Evolutionary conservation across 2,113 vertebrate genomes (phyloP).

Genomic region (Chascanopsetta lugubris): DNA sequence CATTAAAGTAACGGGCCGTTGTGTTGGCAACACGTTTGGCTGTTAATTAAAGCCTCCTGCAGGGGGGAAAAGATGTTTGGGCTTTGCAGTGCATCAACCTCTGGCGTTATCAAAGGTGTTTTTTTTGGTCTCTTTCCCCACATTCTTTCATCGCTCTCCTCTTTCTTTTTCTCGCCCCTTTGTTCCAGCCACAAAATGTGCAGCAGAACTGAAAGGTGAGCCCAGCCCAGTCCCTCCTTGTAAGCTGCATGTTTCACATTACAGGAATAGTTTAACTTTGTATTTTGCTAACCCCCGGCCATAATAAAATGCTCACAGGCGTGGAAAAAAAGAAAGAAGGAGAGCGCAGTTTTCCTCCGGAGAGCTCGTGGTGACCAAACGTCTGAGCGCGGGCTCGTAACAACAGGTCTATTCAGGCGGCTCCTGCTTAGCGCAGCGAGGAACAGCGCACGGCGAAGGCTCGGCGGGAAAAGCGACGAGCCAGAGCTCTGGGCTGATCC

Average conservation of each 20-base stretch:
- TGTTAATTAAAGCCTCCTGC: slow-evolving; percentile 57
- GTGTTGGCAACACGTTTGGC: slow-evolving; percentile 53
- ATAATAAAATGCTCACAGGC: slow-evolving; percentile 73
- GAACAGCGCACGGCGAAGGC: slow-evolving; percentile 26
- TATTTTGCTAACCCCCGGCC: slow-evolving; percentile 69
- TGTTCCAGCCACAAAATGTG: slow-evolving; percentile 61
- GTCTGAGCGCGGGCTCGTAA: slow-evolving; percentile 71
- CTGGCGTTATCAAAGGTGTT: slow-evolving; percentile 65
- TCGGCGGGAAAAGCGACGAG: slow-evolving; percentile 50
- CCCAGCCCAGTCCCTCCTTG: slow-evolving; percentile 54
- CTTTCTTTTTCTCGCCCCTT: slow-evolving; percentile 52
- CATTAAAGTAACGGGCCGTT: slow-evolving; percentile 75
- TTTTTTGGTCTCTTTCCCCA: slow-evolving; percentile 50
- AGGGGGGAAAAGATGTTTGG: slow-evolving; percentile 56
- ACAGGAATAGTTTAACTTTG: slow-evolving; percentile 78
- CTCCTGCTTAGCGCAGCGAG: slow-evolving; percentile 47
- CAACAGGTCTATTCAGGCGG: slow-evolving; percentile 73
- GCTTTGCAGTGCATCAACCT: slow-evolving; percentile 57
- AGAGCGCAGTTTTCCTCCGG: slow-evolving; percentile 36
- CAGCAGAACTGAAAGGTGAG: slow-evolving; percentile 66
- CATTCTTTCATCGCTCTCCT: slow-evolving; percentile 64
- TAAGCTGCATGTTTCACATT: slow-evolving; percentile 78
- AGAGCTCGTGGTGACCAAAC: slow-evolving; percentile 65
- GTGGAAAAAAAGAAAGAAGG: slow-evolving; percentile 42
- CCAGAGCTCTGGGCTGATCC: slow-evolving; percentile 26